phyloP scores from a whole-genome alignment of 2,797 vertebrate genomes.

The Percopsis omiscomaycus region DNA sequence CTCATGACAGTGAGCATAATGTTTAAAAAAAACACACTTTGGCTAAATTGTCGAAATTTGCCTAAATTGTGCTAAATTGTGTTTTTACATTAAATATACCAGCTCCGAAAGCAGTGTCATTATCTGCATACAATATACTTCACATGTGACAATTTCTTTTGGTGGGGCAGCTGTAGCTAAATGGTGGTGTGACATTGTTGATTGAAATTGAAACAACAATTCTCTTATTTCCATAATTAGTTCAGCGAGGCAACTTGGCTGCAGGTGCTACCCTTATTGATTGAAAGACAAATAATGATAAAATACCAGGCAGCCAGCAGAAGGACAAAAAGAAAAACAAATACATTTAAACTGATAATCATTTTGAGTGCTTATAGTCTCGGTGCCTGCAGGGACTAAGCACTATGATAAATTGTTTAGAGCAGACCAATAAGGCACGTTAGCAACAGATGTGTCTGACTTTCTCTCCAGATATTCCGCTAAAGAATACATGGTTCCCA shows the following conservation, averaged over 20 bases:
- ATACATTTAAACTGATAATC: constrained; percentile 39
- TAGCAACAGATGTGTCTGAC: constrained; percentile 34
- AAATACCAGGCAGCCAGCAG: constrained; percentile 37
- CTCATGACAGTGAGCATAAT: too few relatives aligned
- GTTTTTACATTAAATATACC: too few relatives aligned
- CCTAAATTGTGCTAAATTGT: too few relatives aligned
- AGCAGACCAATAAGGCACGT: constrained; percentile 33
- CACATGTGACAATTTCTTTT: constrained; percentile 12
- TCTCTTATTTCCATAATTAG: constrained; percentile 63
- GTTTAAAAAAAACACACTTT: too few relatives aligned
- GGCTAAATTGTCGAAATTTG: too few relatives aligned
- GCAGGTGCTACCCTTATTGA: constrained; percentile 59
- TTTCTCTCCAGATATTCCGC: constrained; percentile 11
- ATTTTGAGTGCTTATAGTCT: constrained; percentile 29
- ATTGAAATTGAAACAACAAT: constrained; percentile 55
- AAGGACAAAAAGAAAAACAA: constrained; percentile 23
- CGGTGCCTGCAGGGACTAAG: constrained; percentile 27
- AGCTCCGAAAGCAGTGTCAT: too few relatives aligned
- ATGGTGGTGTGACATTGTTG: constrained; percentile 37
- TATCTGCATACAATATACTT: constrained; percentile 6
- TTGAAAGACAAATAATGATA: constrained; percentile 65
- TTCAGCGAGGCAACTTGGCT: constrained; percentile 58
- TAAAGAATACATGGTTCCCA: constrained; percentile 13
- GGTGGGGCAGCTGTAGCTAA: constrained; percentile 40
- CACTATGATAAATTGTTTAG: constrained; percentile 37